Base-by-base conservation (phyloP, 1,140 invertebrate genomes). In the Coelopa frigida region DNA sequence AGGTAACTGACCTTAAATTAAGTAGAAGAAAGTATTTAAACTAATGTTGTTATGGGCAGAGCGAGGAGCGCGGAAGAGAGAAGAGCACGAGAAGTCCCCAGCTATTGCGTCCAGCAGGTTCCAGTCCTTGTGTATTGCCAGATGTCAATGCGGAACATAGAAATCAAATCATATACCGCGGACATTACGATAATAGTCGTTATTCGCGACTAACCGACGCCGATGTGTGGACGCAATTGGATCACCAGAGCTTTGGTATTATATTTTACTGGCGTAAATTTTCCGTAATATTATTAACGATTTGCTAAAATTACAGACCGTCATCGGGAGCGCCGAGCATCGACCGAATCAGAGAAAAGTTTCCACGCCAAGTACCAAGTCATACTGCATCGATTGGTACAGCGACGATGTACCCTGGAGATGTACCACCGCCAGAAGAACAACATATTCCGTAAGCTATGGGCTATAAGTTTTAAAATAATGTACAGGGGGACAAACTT, bases 371-470 rank as follows among this genome's bases (percentile, higher is more conserved):
- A 84, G 48, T 94, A 92, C 60, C 85, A 90, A 52, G 83, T 85
- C 7, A 79, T 91, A 27, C 88, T 89, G 5, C 89, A 91, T 70
- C 77, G 89, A 35, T 84, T 94, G 73, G 86, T 94, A 0, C 90
- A 94, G 70, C 75, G 90, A 46, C 89, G 91, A 65, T 89, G 87
- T n/a, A 90, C 86, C 57, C 79, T 89, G 12, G 89, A 94, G 71
- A 87, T 93, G 79, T 92, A 92, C 58, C 82, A 84, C 61, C 76
- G 89, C 48, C 81, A 93, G 54, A 81, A 85, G 12, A 80, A 82
- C 17, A 89, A 88, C 54, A 82, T 80, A 38, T 91, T 94, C 61
- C 85, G 90, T 94, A 73, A 80, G 77, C 78, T 50, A 48, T 38
- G n/a, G n/a, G n/a, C n/a, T n/a, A n/a, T n/a, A n/a, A n/a, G n/a